Evolutionary conservation across 2,888 invertebrate genomes (phyloP).

Genomic region (Agrilus biguttatus): DNA sequence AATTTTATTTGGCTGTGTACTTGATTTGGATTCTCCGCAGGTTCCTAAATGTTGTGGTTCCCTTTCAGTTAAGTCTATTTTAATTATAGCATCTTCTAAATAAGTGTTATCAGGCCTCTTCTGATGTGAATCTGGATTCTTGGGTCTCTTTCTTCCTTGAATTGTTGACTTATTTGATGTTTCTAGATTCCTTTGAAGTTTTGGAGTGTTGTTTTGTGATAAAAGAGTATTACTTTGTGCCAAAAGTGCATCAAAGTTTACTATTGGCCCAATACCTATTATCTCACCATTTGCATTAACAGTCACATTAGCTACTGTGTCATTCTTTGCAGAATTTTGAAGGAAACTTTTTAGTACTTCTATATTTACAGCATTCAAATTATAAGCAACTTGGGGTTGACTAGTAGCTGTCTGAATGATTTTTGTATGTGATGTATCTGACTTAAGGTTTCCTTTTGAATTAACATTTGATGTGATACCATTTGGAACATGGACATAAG

Average conservation of each 20-base stretch:
- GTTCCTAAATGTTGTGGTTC: conserved; percentile 4
- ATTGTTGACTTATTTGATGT: not conserved
- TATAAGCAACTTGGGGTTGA: conserved; percentile 18
- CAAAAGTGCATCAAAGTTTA: conserved; percentile 20
- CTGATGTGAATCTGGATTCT: conserved; percentile 4
- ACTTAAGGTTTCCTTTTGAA: not conserved
- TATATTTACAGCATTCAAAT: conserved; percentile 21
- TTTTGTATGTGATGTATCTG: conserved; percentile 5
- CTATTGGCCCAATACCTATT: conserved; percentile 22
- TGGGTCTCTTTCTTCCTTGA: not conserved
- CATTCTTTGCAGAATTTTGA: conserved; percentile 2
- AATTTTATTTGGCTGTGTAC: conserved; percentile 14
- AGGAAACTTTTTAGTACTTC: conserved; percentile 14
- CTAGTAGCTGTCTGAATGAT: conserved; percentile 9
- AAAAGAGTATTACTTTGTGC: conserved; percentile 11
- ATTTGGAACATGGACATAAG: not conserved
- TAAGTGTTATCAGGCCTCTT: not conserved
- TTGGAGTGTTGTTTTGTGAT: conserved; percentile 2
- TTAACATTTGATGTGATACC: not conserved
- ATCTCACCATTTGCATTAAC: conserved; percentile 27
- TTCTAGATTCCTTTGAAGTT: conserved; percentile 4
- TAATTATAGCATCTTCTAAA: conserved; percentile 13
- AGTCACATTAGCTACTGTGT: conserved; percentile 22
- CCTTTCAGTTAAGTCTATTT: conserved; percentile 22
- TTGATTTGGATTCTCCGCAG: conserved; percentile 1